phyloP scores from a whole-genome alignment of 2,888 invertebrate genomes.

The Nomada hirtipes region DNA sequence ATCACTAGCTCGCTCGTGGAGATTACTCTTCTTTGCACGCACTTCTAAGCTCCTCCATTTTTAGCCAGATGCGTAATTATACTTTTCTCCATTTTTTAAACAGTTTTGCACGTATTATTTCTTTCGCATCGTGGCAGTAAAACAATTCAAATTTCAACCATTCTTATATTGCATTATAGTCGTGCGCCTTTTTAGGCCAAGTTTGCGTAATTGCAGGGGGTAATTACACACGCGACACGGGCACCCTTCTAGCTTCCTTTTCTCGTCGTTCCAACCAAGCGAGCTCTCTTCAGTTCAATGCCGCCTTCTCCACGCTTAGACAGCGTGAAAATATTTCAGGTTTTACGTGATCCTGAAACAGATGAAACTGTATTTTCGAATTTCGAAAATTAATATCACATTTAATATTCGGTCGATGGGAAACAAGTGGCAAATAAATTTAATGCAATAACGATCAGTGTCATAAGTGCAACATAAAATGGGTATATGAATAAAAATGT shows the following conservation, averaged over 20 bases:
- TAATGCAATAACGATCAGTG: too few relatives aligned
- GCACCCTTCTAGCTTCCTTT: constrained; percentile 40
- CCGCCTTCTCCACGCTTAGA: constrained; percentile 37
- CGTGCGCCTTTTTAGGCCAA: constrained; percentile 57
- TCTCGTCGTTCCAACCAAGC: constrained; percentile 37
- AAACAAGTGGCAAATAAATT: too few relatives aligned
- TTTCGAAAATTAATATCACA: background rate
- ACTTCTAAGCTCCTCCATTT: background rate
- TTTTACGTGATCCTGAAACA: background rate
- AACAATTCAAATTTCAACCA: constrained; percentile 18
- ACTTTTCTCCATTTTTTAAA: too few relatives aligned
- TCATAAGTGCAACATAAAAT: too few relatives aligned
- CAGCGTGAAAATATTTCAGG: constrained; percentile 45
- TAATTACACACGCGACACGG: constrained; percentile 56
- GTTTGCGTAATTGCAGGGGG: constrained; percentile 57
- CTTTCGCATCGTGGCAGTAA: background rate
- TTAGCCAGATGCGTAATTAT: too few relatives aligned
- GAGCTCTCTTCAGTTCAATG: constrained; percentile 50
- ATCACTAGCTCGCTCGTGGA: background rate
- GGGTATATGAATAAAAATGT: too few relatives aligned
- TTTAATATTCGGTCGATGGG: too few relatives aligned
- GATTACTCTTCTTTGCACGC: background rate
- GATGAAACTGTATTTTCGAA: background rate
- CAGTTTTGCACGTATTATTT: too few relatives aligned
- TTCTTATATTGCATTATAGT: constrained; percentile 45